Conservation (phyloP, 2,888 invertebrate genomes). For the Lasioglossum malachurum region DNA sequence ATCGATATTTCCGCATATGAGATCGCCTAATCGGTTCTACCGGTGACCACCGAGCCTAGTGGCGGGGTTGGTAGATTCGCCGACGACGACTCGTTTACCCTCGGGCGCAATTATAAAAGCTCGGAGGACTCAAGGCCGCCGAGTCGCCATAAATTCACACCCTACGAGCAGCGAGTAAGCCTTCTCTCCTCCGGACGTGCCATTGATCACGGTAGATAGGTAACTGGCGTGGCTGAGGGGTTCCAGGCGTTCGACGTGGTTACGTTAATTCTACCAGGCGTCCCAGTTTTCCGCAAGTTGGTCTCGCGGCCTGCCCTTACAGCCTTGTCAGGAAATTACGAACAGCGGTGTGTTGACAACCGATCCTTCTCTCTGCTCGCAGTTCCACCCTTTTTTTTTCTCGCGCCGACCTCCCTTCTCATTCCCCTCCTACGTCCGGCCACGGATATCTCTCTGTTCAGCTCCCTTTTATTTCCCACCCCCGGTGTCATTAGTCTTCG, state of each 20-base stretch:
- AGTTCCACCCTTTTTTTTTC: constrained; percentile 45
- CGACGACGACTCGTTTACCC: constrained; percentile 13
- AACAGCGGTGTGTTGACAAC: constrained; percentile 63
- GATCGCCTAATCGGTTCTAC: neutral
- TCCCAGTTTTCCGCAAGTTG: constrained; percentile 70
- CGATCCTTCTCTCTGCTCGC: constrained; percentile 57
- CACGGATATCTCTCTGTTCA: neutral
- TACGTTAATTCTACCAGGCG: constrained; percentile 76
- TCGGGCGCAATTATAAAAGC: constrained; percentile 48
- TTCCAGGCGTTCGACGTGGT: constrained; percentile 61
- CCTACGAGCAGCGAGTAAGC: constrained; percentile 34
- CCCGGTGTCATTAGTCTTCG: constrained; percentile 44
- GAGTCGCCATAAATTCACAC: constrained; percentile 64
- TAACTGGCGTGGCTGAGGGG: constrained; percentile 56
- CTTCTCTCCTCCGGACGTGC: constrained; percentile 57
- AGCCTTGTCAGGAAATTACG: constrained; percentile 68
- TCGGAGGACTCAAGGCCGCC: constrained; percentile 44
- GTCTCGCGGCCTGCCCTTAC: constrained; percentile 23
- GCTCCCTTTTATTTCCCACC: constrained; percentile 19
- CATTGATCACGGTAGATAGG: constrained; percentile 71
- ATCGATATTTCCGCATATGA: neutral
- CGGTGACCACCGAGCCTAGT: neutral
- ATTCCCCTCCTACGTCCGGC: neutral
- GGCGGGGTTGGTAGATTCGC: neutral
- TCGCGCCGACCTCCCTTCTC: constrained; percentile 2